Evolutionary conservation across 2,888 invertebrate genomes (phyloP).

Genomic region (Drosophila silvestris): DNA sequence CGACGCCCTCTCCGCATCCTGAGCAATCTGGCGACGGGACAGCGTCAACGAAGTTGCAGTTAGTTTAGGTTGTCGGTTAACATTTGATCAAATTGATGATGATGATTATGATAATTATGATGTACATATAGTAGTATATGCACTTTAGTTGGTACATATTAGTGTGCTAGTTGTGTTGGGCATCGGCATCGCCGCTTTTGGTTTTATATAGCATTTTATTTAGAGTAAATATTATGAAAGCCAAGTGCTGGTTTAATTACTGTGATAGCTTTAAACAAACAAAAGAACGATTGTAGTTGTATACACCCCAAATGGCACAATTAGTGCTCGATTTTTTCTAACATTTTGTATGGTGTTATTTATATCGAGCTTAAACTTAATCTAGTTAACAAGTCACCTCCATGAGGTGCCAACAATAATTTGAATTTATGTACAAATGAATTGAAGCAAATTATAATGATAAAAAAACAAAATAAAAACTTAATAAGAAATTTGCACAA

Average conservation of each 20-base stretch:
- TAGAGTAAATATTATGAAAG: conserved; percentile 46
- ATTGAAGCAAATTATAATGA: conserved; percentile 47
- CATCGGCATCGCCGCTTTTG: conserved; percentile 51
- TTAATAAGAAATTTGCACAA: conserved; percentile 45
- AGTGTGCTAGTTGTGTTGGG: conserved; percentile 52
- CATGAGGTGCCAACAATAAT: conserved; percentile 64
- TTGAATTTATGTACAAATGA: conserved; percentile 51
- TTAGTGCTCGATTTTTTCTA: conserved; percentile 31
- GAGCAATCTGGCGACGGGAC: conserved; percentile 28
- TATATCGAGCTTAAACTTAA: conserved; percentile 54
- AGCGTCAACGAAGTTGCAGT: conserved; percentile 23
- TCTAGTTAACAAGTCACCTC: conserved; percentile 56
- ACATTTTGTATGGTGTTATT: conserved; percentile 48
- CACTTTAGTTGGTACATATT: conserved; percentile 8
- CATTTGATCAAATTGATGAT: conserved; percentile 5
- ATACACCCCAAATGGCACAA: conserved; percentile 22
- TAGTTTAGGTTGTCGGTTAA: conserved; percentile 60
- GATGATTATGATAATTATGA: conserved; percentile 3
- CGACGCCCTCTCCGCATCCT: conserved; percentile 39
- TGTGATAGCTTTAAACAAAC: conserved; percentile 65
- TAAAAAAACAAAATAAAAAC: background rate
- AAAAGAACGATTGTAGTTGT: conserved; percentile 38
- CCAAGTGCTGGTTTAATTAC: conserved; percentile 51
- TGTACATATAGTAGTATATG: conserved; percentile 20
- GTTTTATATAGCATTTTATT: conserved; percentile 56